phyloP scores from a whole-genome alignment of 2,888 invertebrate genomes.

The Andrena praecox region DNA sequence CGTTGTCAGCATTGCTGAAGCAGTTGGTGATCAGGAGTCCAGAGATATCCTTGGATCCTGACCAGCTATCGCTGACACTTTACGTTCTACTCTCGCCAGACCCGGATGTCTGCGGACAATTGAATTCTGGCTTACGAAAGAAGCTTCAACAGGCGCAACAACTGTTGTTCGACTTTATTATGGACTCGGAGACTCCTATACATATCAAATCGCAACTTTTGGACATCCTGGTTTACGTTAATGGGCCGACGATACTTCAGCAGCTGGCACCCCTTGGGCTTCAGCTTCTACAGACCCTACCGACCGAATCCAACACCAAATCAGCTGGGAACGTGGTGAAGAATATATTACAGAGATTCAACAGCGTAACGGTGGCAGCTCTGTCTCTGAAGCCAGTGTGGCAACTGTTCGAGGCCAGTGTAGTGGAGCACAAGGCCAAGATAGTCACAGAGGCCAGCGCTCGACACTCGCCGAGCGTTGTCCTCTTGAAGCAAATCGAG shows the following conservation, averaged over 20 bases:
- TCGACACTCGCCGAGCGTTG: slow-evolving; percentile 84
- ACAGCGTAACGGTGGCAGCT: slow-evolving; percentile 85
- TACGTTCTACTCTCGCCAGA: slow-evolving; percentile 88
- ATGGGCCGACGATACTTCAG: slow-evolving; percentile 85
- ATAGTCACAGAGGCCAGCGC: slow-evolving; percentile 84
- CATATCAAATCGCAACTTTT: slow-evolving; percentile 86
- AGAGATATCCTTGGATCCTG: slow-evolving; percentile 89
- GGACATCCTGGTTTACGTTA: slow-evolving; percentile 85
- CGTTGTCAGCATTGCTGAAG: slow-evolving; percentile 82
- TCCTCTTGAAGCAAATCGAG: slow-evolving; percentile 87
- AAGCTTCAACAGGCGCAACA: slow-evolving; percentile 74
- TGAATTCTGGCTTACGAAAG: slow-evolving; percentile 66
- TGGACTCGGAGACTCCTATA: slow-evolving; percentile 84
- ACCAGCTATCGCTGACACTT: slow-evolving; percentile 88
- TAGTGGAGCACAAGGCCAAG: slow-evolving; percentile 86
- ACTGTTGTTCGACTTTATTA: slow-evolving; percentile 80
- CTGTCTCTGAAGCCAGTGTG: slow-evolving; percentile 86
- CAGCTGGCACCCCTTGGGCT: slow-evolving; percentile 80
- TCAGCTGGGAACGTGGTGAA: slow-evolving; percentile 86
- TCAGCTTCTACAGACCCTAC: slow-evolving; percentile 79
- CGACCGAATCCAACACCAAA: slow-evolving; percentile 73
- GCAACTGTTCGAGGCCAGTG: slow-evolving; percentile 86
- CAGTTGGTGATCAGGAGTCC: slow-evolving; percentile 86
- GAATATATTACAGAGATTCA: slow-evolving; percentile 87
- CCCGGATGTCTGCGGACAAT: slow-evolving; percentile 82